A percentile compares a stretch with the other conserved stretches of the same genome.
Evolutionary conservation across 2,888 invertebrate genomes (phyloP).

Genomic region (Bembecia ichneumoniformis): DNA sequence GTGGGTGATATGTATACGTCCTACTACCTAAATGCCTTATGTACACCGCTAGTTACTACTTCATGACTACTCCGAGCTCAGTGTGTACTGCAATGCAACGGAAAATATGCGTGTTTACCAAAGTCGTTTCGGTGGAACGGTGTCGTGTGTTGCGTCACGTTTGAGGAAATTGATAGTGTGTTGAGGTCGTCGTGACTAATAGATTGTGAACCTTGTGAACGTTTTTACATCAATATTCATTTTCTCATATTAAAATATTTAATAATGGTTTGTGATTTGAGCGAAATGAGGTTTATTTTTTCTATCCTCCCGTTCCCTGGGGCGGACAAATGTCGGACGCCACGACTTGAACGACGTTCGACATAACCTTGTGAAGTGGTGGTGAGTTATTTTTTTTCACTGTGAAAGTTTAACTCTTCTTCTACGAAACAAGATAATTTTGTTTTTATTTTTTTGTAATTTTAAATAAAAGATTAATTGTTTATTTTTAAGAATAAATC

Average conservation of each 20-base stretch:
- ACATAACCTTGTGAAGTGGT: constrained; percentile 63
- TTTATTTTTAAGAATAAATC: neutral
- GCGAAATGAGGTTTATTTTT: constrained; percentile 47
- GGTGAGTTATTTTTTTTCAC: constrained; percentile 52
- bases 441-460: too few species aligned
- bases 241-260: constrained; percentile 27
- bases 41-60: constrained; percentile 72
- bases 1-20: constrained; percentile 68
- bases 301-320: constrained; percentile 57
- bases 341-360: constrained; percentile 58
- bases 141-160: constrained; percentile 71
- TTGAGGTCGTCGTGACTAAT: constrained; percentile 70
- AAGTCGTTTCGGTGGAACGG: constrained; percentile 72
- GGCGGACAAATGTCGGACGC: constrained; percentile 65
- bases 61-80: constrained; percentile 73
- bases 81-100: constrained; percentile 74
- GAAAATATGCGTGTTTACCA: constrained; percentile 74
- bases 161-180: constrained; percentile 71
- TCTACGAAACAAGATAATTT: too few species aligned
- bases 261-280: constrained; percentile 43
- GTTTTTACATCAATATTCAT: constrained; percentile 37
- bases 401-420: too few species aligned
- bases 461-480: too few species aligned
- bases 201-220: constrained; percentile 54
- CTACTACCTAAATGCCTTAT: constrained; percentile 74